Conservation (phyloP, 2,797 vertebrate genomes). For the Cirrhinus molitorella region DNA sequence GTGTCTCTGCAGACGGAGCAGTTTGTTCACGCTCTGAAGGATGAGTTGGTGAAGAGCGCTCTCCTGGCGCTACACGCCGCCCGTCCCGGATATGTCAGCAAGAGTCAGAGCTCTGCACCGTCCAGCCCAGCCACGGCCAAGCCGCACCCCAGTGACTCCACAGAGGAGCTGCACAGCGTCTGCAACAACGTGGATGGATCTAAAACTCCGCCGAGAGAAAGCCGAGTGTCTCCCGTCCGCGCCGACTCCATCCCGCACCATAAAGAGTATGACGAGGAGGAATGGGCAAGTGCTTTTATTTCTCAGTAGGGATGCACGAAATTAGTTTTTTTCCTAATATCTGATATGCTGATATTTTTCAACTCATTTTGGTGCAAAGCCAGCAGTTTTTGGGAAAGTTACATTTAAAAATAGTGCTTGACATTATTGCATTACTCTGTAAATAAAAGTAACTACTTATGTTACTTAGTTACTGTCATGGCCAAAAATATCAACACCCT, state of each 20-base stretch:
- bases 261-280: conserved; percentile 95
- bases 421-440: not conserved
- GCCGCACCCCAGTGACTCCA: conserved; percentile 54
- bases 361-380: not conserved
- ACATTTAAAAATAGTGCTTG: not conserved
- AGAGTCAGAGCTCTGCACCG: conserved; percentile 71
- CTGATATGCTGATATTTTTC: too few relatives aligned
- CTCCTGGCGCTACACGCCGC: conserved; percentile 93
- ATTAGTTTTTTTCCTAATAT: not conserved
- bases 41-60: conserved; percentile 94
- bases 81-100: conserved; percentile 86
- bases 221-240: conserved; percentile 67
- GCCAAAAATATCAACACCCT: too few relatives aligned
- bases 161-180: conserved; percentile 46
- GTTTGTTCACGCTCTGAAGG: conserved; percentile 95
- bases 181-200: conserved; percentile 76
- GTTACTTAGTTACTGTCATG: too few relatives aligned
- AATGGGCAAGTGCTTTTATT: conserved; percentile 87
- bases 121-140: conserved; percentile 52
- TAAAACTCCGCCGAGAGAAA: conserved; percentile 68
- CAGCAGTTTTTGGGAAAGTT: not conserved
- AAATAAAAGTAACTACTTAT: not conserved
- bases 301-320: not conserved
- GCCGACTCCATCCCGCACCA: conserved; percentile 93
- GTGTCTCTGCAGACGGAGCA: conserved; percentile 86